Evolutionary conservation across 2,888 invertebrate species (phyloP), one percentile per base, ranked within the genome.

Genomic region (Allolobophora icterica): DNA sequence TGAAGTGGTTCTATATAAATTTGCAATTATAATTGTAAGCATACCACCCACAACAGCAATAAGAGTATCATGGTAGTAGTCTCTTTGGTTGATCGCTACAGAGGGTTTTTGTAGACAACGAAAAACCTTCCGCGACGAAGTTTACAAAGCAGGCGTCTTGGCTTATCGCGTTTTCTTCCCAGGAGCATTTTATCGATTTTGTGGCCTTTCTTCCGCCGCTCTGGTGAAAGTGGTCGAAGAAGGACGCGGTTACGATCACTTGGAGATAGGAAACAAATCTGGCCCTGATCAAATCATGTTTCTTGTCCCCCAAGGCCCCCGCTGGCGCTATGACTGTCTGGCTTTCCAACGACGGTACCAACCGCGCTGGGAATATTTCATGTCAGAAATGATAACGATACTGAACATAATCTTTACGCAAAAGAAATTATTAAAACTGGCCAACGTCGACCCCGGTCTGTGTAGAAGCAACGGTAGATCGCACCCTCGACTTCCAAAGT

Each of bases 211-310:
- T 71, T 71, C 71, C 6, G 6, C n/a, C 0, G 71, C 11, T 3
- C 71, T 71, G 71, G n/a, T 71, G n/a, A 8, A 71, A n/a, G 11
- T 71, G 71, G n/a, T 30, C n/a, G 52, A 24, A 52, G 21, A 21
- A 21, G 52, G 52, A 24, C 21, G 6, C 42, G 6, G 71, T n/a
- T 71, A n/a, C 30, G 71, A 71, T 71, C n/a, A n/a, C 30, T 71
- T 71, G 30, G 71, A 71, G 71, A 71, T 71, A 11, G 71, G 71
- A n/a, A n/a, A 71, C 71, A 30, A 71, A 71, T 71, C 71, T 30
- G n/a, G 71, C n/a, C 71, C 71, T n/a, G n/a, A 71, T 71, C 71
- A 71, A 71, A 71, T 71, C 19, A 71, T 71, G 71, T n/a, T 71
- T 71, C 71, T 8, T n/a, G n/a, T n/a, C 71, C n/a, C n/a, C 71